These are phyloP conservation scores for Akabosia matsudoensis DNA, from an alignment of 1,140 invertebrate genomes.

Conservation along the genomic window DNA sequence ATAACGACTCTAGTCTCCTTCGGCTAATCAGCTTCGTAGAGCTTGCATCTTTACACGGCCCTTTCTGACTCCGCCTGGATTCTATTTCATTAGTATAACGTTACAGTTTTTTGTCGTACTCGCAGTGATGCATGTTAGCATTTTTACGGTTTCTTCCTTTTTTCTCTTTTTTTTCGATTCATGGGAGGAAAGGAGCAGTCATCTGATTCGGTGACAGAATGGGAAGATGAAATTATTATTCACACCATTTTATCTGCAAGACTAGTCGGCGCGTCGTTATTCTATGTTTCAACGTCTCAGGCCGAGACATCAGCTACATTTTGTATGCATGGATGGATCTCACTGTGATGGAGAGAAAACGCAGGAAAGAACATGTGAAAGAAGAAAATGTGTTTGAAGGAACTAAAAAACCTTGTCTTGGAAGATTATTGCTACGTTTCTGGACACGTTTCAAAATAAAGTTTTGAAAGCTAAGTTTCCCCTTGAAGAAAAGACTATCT, in stretches of 20 bases:
- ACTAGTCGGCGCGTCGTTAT: neutral
- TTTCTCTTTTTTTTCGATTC: no score
- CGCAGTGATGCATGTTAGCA: neutral
- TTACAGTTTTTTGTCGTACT: neutral
- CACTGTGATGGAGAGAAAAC: neutral
- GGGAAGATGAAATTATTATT: neutral
- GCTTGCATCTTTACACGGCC: neutral
- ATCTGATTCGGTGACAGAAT: no score
- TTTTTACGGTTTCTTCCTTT: no score
- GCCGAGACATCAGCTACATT: constrained; percentile 16
- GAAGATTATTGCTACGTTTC: no score
- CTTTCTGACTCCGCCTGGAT: constrained; percentile 17
- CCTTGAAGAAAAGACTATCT: no score
- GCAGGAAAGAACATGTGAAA: no score
- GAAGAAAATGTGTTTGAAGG: no score
- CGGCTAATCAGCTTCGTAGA: neutral
- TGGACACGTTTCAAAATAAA: no score
- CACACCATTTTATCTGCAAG: neutral
- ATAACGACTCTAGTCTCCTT: neutral
- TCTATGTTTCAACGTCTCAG: constrained; percentile 13
- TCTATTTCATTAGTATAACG: constrained; percentile 3
- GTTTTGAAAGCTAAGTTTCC: no score
- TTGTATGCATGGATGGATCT: constrained; percentile 12
- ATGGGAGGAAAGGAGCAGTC: neutral
- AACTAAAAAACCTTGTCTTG: no score